A percentile compares a stretch with the other conserved stretches of the same genome.
These are phyloP conservation scores for Mus musculus DNA, from an alignment of 2,113 vertebrate genomes.

Conservation along the genomic window GRCm39 chr17:34040501-34041000, in stretches of 20 bases:
- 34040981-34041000: constrained; percentile 96
- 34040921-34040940: not conserved
- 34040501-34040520: no score
- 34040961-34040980: constrained; percentile 83
- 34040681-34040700: not conserved
- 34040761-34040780: constrained; percentile 97
- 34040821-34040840: constrained; percentile 91
- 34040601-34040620: not conserved
- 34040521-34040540: not conserved
- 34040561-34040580: not conserved
- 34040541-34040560: not conserved
- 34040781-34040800: constrained; percentile 97
- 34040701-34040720: not conserved
- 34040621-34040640: not conserved
- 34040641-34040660: not conserved
- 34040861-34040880: constrained; percentile 95
- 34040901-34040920: not conserved
- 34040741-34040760: constrained; percentile 93
- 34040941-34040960: not conserved
- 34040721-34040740: accelerated
- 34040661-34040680: no score
- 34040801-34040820: constrained; percentile 90
- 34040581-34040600: not conserved
- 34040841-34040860: constrained; percentile 93
- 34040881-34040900: constrained; percentile 91